phyloP scores from a whole-genome alignment of 2,797 vertebrate species.

The Mycteria americana region DNA sequence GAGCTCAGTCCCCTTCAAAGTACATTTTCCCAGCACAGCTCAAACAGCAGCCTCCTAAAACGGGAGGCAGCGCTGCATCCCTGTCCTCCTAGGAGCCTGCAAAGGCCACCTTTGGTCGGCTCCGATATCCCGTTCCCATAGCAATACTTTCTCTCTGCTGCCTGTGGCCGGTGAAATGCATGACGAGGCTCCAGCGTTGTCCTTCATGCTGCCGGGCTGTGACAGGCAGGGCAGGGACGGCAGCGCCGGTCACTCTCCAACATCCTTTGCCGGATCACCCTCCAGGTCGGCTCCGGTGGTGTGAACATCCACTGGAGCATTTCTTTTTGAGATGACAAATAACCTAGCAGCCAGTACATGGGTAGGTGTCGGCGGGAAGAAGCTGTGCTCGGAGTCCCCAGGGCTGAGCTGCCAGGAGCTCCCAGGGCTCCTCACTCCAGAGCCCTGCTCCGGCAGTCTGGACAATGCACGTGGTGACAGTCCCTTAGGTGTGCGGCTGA shows the following conservation, averaged over 20 bases:
- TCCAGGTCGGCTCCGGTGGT: not conserved
- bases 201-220: not conserved
- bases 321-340: not conserved
- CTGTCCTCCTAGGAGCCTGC: not conserved
- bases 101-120: not conserved
- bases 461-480: not conserved
- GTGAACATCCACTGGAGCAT: not conserved
- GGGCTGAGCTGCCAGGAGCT: not conserved
- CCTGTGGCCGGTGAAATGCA: not conserved
- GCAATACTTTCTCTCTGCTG: not conserved
- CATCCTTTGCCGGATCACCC: not conserved
- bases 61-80: accelerated
- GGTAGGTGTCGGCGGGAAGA: not conserved
- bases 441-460: not conserved
- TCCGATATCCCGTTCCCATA: not conserved
- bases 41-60: not conserved
- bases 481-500: not conserved
- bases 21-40: not conserved
- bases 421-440: not conserved
- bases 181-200: not conserved
- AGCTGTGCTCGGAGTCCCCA: not conserved
- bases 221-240: not conserved
- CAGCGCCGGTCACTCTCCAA: not conserved
- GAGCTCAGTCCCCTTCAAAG: not conserved
- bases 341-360: not conserved